Conservation (phyloP, 2,888 invertebrate species). For the Drosophila meridiana region DNA sequence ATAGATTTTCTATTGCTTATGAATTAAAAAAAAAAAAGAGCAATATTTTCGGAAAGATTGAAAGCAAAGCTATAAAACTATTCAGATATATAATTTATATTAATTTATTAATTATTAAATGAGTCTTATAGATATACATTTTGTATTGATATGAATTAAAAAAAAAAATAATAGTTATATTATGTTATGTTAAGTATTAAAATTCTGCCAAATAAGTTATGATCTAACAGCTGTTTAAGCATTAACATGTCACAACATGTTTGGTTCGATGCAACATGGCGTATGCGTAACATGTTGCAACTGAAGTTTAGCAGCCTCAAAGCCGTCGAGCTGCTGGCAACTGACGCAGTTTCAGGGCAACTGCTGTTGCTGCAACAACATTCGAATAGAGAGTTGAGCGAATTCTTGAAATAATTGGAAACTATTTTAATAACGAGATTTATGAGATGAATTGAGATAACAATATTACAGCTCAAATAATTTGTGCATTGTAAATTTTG, state of each 20-base stretch:
- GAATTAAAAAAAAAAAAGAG: too few species aligned
- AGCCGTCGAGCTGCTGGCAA: not conserved
- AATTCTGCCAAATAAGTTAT: not conserved
- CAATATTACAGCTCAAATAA: not conserved
- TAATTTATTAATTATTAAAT: not conserved
- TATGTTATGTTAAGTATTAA: too few species aligned
- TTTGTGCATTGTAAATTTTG: not conserved
- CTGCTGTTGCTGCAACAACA: conserved; percentile 32
- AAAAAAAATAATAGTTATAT: too few species aligned
- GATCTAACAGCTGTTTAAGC: conserved; percentile 13
- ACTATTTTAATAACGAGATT: not conserved
- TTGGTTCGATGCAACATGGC: conserved; percentile 46
- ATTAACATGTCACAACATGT: conserved; percentile 28
- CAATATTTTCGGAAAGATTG: too few species aligned
- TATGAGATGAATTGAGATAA: not conserved
- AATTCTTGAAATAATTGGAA: conserved; percentile 4
- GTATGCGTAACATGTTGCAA: conserved; percentile 48
- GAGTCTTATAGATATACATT: not conserved
- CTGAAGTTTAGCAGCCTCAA: not conserved
- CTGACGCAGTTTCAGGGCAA: conserved; percentile 46
- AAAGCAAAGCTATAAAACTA: too few species aligned
- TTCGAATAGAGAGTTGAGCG: not conserved
- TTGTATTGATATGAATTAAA: not conserved
- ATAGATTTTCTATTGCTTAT: not conserved
- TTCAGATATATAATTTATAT: not conserved